Base-by-base conservation (phyloP, 2,113 vertebrate species). In the Centrocercus urophasianus region DNA sequence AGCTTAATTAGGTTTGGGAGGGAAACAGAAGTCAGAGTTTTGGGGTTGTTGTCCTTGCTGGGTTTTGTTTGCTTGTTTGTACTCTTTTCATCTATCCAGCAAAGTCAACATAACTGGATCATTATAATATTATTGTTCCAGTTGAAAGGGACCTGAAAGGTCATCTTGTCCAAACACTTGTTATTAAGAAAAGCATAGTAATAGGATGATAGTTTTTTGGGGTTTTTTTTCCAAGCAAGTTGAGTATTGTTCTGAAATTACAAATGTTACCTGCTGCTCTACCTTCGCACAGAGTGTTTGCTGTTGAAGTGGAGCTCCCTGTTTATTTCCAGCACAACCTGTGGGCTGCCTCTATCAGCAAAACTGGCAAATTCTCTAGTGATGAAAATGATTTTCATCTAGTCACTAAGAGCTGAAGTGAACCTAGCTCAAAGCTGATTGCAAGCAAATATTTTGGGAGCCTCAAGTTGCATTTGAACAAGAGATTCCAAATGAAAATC, bases 361-460 rank as follows among this genome's bases (percentile, higher is more conserved):
- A 52, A 64, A 79, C 66, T 94, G 81, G 66, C 78, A 82, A 73
- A 87, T 54, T 64, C 89, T 70, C 2, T 22, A 15, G 22, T 16
- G 67, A 57, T 42, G 22, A 38, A 80, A 93, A 91, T 69, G 4
- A 64, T 91, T 91, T 85, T 40, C 85, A 48, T 90, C 34, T 52
- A 21, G 47, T 78, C 70, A 83, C 75, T n/a, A 66, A 71, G 56
- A 80, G 69, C 79, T 88, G 87, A 89, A 88, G 87, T 0, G 1
- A 80, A 30, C 89, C 24, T 71, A 86, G 67, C 78, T 85, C 4
- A 0, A 13, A 25, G 74, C 59, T 90, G 71, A 89, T 91, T 87
- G 86, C 71, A 17, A 50, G 74, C 59, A 94, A 96, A 85, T 90
- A 79, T 95, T 96, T 95, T 93, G 66, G 95, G 93, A 90, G 77